Conservation (phyloP, 2,888 invertebrate species). For the Drosophila crucigera region DNA sequence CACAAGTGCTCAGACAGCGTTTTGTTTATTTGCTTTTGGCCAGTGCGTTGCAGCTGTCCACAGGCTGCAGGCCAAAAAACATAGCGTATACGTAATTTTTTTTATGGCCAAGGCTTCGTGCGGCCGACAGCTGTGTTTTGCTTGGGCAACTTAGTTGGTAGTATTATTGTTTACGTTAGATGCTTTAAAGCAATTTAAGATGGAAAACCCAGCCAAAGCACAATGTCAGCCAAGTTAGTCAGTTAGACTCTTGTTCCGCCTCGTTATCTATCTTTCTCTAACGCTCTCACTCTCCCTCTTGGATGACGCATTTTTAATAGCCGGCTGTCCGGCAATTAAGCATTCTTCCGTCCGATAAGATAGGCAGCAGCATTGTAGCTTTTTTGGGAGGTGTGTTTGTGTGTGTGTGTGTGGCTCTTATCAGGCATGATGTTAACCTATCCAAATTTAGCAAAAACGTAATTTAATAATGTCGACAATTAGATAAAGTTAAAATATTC, state of each 20-base stretch:
- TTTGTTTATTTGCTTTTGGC: constrained; percentile 70
- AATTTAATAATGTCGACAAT: constrained; percentile 57
- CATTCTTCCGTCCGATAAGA: constrained; percentile 72
- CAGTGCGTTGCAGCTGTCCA: constrained; percentile 22
- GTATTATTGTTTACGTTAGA: constrained; percentile 60
- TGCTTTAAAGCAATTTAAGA: constrained; percentile 63
- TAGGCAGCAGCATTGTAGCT: constrained; percentile 23
- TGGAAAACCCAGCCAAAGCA: constrained; percentile 19
- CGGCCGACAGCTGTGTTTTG: constrained; percentile 16
- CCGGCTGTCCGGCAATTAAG: constrained; percentile 55
- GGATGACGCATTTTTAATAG: constrained; percentile 68
- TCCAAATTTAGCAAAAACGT: constrained; percentile 69
- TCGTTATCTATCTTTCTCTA: not conserved
- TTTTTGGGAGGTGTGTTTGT: constrained; percentile 5
- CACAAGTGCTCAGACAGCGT: constrained; percentile 53
- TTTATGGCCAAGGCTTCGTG: constrained; percentile 53
- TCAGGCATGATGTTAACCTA: constrained; percentile 63
- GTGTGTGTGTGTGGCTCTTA: constrained; percentile 28
- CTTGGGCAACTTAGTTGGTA: constrained; percentile 38
- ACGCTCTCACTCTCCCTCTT: not conserved
- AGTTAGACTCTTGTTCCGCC: constrained; percentile 19
- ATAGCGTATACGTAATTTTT: constrained; percentile 70
- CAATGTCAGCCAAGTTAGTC: constrained; percentile 23
- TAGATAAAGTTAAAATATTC: constrained; percentile 40
- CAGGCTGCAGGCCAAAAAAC: constrained; percentile 28